phyloP scores from a whole-genome alignment of 2,797 vertebrate species.

The Clarias laeviceps region DNA sequence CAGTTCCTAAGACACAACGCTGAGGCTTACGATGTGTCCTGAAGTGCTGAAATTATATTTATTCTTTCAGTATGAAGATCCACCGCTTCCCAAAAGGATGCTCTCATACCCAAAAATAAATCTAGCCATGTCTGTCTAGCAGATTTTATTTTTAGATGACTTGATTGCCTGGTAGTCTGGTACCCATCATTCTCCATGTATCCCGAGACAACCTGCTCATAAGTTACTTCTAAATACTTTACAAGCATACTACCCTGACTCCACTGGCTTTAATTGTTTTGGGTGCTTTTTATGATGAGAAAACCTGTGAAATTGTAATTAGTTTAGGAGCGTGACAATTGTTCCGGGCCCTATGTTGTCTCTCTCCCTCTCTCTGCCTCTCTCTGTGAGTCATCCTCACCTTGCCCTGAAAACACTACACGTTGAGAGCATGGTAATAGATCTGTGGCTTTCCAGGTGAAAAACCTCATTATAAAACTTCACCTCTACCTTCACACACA shows the following conservation, averaged over 20 bases:
- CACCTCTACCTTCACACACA: slow-evolving; percentile 6
- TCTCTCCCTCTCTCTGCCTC: slow-evolving; percentile 19
- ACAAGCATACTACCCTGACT: neutral
- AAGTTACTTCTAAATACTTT: neutral
- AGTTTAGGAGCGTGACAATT: neutral
- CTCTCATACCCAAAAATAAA: neutral
- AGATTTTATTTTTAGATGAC: neutral
- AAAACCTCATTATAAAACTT: slow-evolving; percentile 36
- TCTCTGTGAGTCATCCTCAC: slow-evolving; percentile 36
- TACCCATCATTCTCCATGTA: neutral
- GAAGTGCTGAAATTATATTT: neutral
- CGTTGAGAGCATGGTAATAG: slow-evolving; percentile 12
- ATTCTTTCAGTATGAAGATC: neutral
- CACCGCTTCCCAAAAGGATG: neutral
- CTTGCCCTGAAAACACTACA: slow-evolving; percentile 21
- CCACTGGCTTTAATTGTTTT: neutral
- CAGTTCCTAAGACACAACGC: neutral
- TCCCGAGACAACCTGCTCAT: neutral
- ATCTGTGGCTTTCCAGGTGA: slow-evolving; percentile 20
- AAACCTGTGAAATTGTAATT: neutral
- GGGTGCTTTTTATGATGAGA: neutral
- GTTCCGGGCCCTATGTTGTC: neutral
- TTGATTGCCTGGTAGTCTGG: neutral
- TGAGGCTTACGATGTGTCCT: neutral
- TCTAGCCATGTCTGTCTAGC: neutral